Evolutionary conservation across 2,113 vertebrate genomes (phyloP), one percentile per base, ranked within the genome.

Genomic region (Aix galericulata): DNA sequence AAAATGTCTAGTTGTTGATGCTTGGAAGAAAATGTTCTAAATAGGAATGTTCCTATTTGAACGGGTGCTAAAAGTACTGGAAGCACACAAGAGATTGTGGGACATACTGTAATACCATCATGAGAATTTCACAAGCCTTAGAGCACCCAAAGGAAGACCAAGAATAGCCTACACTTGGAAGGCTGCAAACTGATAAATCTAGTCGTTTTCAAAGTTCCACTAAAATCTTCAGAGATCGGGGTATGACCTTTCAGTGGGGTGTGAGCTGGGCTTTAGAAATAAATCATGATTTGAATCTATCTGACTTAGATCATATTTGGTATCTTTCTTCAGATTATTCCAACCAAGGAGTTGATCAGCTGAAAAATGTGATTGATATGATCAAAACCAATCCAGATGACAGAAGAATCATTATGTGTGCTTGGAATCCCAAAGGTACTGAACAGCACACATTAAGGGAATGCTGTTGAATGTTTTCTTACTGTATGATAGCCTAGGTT

Each of bases 391-490:
- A 99, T 89, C 99, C 99, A 66, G 98, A 99, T n/a, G 99, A 99
- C 97, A 96, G 99, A 84, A 98, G 99, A 90, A 99, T 99, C 95
- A 99, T 99, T 92, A 98, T 99, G 98, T 99, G 99, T 55, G 98
- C 99, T 11, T 99, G 99, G 99, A 99, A 99, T 95, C 98, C 99
- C 25, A 99, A 98, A 99, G 98, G 98, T 99, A 93, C 34, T 32
- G 38, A 69, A 29, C 38, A 77, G 17, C 36, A 74, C 23, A 32
- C 3, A 7, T 68, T 2, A 46, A 72, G 44, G 60, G 42, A 83
- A 86, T 58, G 29, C 2, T 11, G 40, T 63, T 83, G n/a, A 20
- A 31, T 8, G 1, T 81, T 59, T 26, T 25, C 48, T 81, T 72
- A 7, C 25, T 66, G 60, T 63, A 23, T 88, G 60, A 38, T 89